These are phyloP conservation scores for Varanus salvator DNA, from an alignment of 2,113 vertebrate genomes.

Conservation along the genomic window DNA sequence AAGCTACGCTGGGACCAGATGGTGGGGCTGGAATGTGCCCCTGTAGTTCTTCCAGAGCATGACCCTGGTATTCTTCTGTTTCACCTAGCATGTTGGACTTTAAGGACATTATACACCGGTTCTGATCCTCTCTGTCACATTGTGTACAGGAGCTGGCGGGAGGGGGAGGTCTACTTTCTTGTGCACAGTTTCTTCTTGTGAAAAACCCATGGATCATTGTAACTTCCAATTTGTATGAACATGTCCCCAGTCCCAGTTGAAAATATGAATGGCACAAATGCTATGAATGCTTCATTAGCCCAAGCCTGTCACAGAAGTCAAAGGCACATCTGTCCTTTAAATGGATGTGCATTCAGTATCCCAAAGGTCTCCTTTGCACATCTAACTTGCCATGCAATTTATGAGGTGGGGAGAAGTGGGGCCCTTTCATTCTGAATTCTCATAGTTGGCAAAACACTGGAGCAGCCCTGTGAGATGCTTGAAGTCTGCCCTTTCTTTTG, in stretches of 20 bases:
- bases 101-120: too few species aligned
- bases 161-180: not conserved
- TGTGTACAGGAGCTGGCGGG: too few species aligned
- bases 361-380: not conserved
- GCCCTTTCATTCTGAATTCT: conserved; percentile 28
- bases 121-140: too few species aligned
- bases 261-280: too few species aligned
- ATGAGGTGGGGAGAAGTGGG: not conserved
- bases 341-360: not conserved
- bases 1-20: too few species aligned
- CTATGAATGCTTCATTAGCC: not conserved
- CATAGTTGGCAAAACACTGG: conserved; percentile 57
- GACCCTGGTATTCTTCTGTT: too few species aligned
- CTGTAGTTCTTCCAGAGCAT: too few species aligned
- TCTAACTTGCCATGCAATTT: not conserved
- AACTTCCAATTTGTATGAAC: too few species aligned
- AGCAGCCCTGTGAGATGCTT: conserved; percentile 60
- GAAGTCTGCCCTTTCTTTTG: conserved; percentile 74
- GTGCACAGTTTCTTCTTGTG: not conserved
- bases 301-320: not conserved
- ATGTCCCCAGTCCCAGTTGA: too few species aligned
- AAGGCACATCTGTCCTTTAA: not conserved
- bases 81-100: too few species aligned
- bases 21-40: too few species aligned
- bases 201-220: too few species aligned